Evolutionary conservation across 2,888 invertebrate genomes (phyloP).

Genomic region (Carcina quercana): DNA sequence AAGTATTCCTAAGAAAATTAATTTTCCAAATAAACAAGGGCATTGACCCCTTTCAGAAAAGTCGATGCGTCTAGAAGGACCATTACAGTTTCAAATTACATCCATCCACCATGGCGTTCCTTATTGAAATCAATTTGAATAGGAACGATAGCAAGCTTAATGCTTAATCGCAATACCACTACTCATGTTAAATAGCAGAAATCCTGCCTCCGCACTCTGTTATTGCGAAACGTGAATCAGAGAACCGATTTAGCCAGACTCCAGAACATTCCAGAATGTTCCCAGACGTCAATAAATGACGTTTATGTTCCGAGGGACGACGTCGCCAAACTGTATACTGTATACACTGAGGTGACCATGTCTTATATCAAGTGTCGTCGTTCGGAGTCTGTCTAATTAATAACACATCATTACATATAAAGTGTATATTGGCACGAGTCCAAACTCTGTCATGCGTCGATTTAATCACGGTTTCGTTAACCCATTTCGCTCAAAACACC

Average conservation of each 20-base stretch:
- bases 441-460: constrained; percentile 39
- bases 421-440: constrained; percentile 40
- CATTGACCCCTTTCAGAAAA: no score
- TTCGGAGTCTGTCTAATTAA: constrained; percentile 39
- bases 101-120: no score
- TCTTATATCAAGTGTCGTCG: constrained; percentile 20
- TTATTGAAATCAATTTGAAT: no score
- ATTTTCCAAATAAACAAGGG: no score
- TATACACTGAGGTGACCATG: constrained; percentile 18
- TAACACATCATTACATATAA: constrained; percentile 43
- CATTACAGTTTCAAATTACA: no score
- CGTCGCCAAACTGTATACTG: constrained; percentile 18
- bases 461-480: constrained; percentile 45
- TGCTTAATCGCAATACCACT: constrained; percentile 6
- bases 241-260: constrained; percentile 35
- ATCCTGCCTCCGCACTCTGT: constrained; percentile 26
- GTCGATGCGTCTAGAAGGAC: no score
- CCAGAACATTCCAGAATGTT: constrained; percentile 39
- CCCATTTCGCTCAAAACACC: constrained; percentile 43
- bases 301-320: constrained; percentile 21
- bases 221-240: constrained; percentile 46
- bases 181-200: constrained; percentile 22
- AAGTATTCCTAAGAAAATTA: no score
- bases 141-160: no score
- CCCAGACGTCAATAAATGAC: constrained; percentile 16